Evolutionary conservation across 2,888 invertebrate species (phyloP).

Genomic region (Pterostichus madidus): DNA sequence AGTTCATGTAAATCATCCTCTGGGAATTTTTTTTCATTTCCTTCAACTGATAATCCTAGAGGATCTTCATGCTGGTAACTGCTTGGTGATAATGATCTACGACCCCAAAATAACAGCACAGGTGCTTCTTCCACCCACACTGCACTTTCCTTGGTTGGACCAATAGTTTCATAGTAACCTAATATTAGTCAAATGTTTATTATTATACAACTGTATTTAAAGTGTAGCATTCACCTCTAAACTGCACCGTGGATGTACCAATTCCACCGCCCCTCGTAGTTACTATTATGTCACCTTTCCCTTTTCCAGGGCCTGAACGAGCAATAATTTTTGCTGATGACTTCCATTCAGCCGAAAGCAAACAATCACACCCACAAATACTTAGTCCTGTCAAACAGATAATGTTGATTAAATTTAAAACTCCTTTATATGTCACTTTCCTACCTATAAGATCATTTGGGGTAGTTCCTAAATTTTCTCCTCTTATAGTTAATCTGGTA

Average conservation of each 20-base stretch:
- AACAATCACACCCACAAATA: slow-evolving; percentile 97
- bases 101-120: slow-evolving; percentile 89
- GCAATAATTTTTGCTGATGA: slow-evolving; percentile 98
- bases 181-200: slow-evolving; percentile 72
- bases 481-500: slow-evolving; percentile 95
- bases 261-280: slow-evolving; percentile 92
- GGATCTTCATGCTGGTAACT: slow-evolving; percentile 95
- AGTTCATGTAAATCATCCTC: slow-evolving; percentile 92
- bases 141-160: slow-evolving; percentile 97
- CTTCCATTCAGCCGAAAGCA: slow-evolving; percentile 98
- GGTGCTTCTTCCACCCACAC: slow-evolving; percentile 99
- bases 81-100: slow-evolving; percentile 91
- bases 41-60: slow-evolving; percentile 94
- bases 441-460: slow-evolving; percentile 92
- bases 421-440: slow-evolving; percentile 66
- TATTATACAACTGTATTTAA: background rate
- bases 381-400: slow-evolving; percentile 85
- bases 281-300: slow-evolving; percentile 94
- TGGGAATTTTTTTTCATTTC: slow-evolving; percentile 93
- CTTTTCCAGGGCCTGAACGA: slow-evolving; percentile 94
- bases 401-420: slow-evolving; percentile 17
- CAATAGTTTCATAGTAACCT: slow-evolving; percentile 92
- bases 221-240: slow-evolving; percentile 81
- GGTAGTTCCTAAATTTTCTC: slow-evolving; percentile 95
- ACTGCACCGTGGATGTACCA: slow-evolving; percentile 94